Percentiles rank a stretch among this genome's conserved stretches.
Evolutionary conservation across 2,888 invertebrate species (phyloP).

Genomic region (Protula sp.): DNA sequence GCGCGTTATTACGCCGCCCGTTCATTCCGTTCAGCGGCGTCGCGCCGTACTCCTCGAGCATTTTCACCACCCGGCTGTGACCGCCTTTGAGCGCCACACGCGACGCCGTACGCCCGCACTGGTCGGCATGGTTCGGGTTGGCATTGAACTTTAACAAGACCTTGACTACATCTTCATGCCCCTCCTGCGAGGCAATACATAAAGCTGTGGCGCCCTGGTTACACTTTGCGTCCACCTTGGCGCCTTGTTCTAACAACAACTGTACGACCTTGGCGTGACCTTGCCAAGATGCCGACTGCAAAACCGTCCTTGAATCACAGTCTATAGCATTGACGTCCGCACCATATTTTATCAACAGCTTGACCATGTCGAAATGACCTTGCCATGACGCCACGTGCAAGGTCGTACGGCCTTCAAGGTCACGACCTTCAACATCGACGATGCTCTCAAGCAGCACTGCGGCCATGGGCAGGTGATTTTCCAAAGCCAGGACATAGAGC

Average conservation of each 20-base stretch:
- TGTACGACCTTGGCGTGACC: slow-evolving; percentile 81
- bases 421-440: slow-evolving; percentile 56
- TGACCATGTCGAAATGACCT: slow-evolving; percentile 89
- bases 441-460: slow-evolving; percentile 58
- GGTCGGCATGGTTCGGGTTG: slow-evolving; percentile 54
- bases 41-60: slow-evolving; percentile 62
- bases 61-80: slow-evolving; percentile 69
- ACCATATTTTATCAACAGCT: slow-evolving; percentile 73
- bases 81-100: slow-evolving; percentile 70
- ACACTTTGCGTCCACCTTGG: slow-evolving; percentile 81
- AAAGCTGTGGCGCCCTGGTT: slow-evolving; percentile 93
- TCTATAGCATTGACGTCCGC: slow-evolving; percentile 69
- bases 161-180: slow-evolving; percentile 85
- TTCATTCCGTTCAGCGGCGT: slow-evolving; percentile 19
- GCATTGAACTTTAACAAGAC: slow-evolving; percentile 57
- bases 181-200: slow-evolving; percentile 90
- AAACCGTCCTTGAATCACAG: slow-evolving; percentile 66
- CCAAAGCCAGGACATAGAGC: slow-evolving; percentile 76
- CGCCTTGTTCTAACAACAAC: slow-evolving; percentile 70
- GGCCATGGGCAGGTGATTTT: slow-evolving; percentile 33
- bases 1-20: not conserved
- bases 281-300: slow-evolving; percentile 95
- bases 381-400: slow-evolving; percentile 79
- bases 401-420: slow-evolving; percentile 77
- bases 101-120: slow-evolving; percentile 52